Percentiles rank a stretch among this genome's conserved stretches.
Conservation (phyloP, 2,888 invertebrate genomes). For the Mesochorus sp. region DNA sequence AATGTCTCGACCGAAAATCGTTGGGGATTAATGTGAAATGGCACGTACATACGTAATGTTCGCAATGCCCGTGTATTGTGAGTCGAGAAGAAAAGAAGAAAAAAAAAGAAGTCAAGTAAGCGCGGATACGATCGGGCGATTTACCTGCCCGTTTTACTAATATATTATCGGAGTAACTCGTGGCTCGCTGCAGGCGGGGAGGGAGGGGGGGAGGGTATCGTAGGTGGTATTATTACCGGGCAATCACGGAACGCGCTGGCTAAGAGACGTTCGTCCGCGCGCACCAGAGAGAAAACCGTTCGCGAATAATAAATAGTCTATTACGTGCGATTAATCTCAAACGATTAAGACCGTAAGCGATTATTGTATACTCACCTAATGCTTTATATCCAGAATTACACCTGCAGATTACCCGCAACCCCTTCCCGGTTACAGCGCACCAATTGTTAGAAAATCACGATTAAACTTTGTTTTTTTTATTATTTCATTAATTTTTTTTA, state of each 20-base stretch:
- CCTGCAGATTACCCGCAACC: conserved; percentile 35
- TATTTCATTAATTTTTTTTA: neutral
- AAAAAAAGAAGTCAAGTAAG: conserved; percentile 37
- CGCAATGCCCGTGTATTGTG: conserved; percentile 4
- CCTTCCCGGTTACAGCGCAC: conserved; percentile 28
- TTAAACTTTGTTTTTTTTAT: neutral
- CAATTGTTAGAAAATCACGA: conserved; percentile 58
- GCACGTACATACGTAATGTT: neutral
- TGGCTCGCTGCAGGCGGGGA: no score
- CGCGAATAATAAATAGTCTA: conserved; percentile 60
- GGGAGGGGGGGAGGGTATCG: no score
- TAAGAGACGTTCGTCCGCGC: conserved; percentile 19
- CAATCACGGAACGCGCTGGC: conserved; percentile 11
- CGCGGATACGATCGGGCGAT: conserved; percentile 44
- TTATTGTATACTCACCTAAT: conserved; percentile 56
- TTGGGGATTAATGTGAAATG: neutral
- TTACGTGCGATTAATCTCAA: conserved; percentile 61
- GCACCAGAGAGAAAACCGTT: conserved; percentile 37
- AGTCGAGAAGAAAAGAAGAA: no score
- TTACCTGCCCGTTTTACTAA: conserved; percentile 44
- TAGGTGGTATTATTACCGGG: conserved; percentile 6
- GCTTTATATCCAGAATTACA: conserved; percentile 43
- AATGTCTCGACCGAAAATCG: neutral
- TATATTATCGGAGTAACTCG: neutral
- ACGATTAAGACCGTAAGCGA: conserved; percentile 51